Base-by-base conservation (phyloP, 1,140 invertebrate genomes). In the Anastrepha obliqua region DNA sequence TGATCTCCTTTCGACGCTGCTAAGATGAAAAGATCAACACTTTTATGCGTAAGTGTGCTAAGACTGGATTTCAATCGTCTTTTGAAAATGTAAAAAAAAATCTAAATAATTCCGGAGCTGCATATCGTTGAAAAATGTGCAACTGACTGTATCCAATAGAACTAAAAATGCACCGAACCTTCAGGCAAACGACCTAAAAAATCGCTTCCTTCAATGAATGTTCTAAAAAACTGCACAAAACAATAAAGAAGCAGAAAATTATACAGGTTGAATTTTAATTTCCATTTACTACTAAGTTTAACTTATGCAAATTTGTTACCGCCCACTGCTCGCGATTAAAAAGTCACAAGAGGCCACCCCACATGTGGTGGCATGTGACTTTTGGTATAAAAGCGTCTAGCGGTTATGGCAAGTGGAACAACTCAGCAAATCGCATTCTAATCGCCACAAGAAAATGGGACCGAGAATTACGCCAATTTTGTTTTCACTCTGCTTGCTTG, bases 311-410 rank as follows among this genome's bases (percentile, higher is more conserved):
- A 78, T 11, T 86, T 44, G 86, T 70, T 88, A 87, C 90, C 90
- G 87, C 89, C 90, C 90, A 91, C 85, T 90, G 67, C 70, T 86
- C 17, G 44, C 90, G 91, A 90, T 91, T 91, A 86, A 85, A 78
- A 89, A 87, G 85, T 81, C 88, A 88, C 91, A 90, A 91, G 91
- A 91, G 89, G 86, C 87, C 51, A 87, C 89, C 87, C 85, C 74
- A 51, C 44, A 87, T 87, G 58, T n/a, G 67, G 70, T 87, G 65
- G 39, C 78, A 15, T 44, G 85, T 87, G 87, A 88, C 86, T 88
- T 81, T 81, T 42, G 11, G 47, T 81, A 81, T 81, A 81, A 55
- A 81, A 81, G 55, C 74, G 47, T 29, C 20, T 47, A 5, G 20
- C 20, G 8, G 17, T 11, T 55, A 47, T 20, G 20, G n/a, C 15